Base-by-base conservation (phyloP, 2,888 invertebrate species). In the Eilema caniola region DNA sequence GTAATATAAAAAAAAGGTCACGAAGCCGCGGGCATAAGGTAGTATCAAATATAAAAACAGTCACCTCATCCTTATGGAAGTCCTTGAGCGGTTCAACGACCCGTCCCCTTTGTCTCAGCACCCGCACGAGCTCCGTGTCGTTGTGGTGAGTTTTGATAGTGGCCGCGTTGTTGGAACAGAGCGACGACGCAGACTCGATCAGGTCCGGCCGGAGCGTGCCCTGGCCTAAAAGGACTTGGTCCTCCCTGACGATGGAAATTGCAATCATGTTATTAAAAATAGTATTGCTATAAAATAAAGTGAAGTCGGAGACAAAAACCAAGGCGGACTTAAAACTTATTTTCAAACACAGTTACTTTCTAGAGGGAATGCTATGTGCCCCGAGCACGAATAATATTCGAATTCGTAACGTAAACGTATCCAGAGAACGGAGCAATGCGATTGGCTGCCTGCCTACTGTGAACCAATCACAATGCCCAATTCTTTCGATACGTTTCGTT, bases 61-160 rank as follows among this genome's bases (percentile, higher is more conserved):
- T 62, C 70, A 97, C 98, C 96, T 99, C 99, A 89, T 99, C 99
- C 95, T 99, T 99, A 93, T 99, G 99, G 91, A 99, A 99, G 95
- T 99, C 99, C 93, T 97, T 98, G 70, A 99, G 96, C n/a, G 99
- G 99, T 92, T 99, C 99, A 16, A 99, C 98, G 25, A 99, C 99
- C 69, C 98, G 96, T 16, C 99, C 99, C 71, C 97, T 96, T 70
- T 95, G 95, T 59, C 97, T 92, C 82, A 97, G 90, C 83, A 97
- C 96, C 72, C 99, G 96, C 71, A 99, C 99, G 71, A 99, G 96
- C 89, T 98, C 99, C 16, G 99, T 99, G 93, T 99, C 99, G 92
- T 99, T 99, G 96, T 99, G 99, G 93, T 99, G 99, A 33, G 99
- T 99, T 95, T 99, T 99, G 89, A 99, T 99, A 37, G 98, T 98